These are phyloP conservation scores for Macroramphosus scolopax DNA, from an alignment of 2,797 vertebrate species.

Conservation along the genomic window DNA sequence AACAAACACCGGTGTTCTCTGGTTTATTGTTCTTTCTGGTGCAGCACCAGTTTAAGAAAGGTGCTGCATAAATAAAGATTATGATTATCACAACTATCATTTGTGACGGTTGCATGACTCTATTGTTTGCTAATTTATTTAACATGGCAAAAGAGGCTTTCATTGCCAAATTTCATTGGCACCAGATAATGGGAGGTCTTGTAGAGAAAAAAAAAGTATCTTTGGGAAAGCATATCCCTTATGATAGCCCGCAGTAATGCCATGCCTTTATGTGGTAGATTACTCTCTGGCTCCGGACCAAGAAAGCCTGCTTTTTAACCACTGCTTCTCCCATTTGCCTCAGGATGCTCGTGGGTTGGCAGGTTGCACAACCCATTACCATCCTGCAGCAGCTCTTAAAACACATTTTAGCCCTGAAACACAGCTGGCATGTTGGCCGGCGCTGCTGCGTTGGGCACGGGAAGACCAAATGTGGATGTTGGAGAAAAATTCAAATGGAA, in stretches of 20 bases:
- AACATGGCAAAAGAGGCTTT: slow-evolving; percentile 58
- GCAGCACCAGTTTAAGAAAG: too few species aligned
- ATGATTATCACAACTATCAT: background rate
- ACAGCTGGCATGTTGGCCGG: slow-evolving; percentile 80
- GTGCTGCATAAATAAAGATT: background rate
- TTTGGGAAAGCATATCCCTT: slow-evolving; percentile 65
- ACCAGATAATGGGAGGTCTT: slow-evolving; percentile 59
- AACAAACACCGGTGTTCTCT: too few species aligned
- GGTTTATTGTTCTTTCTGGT: too few species aligned
- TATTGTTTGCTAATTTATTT: slow-evolving; percentile 71
- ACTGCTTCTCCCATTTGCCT: slow-evolving; percentile 81
- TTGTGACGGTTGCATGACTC: slow-evolving; percentile 26
- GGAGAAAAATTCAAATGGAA: slow-evolving; percentile 62
- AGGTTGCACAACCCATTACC: slow-evolving; percentile 77
- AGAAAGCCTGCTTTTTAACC: slow-evolving; percentile 81
- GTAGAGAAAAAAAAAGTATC: slow-evolving; percentile 42
- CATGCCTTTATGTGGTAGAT: slow-evolving; percentile 74
- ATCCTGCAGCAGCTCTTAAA: slow-evolving; percentile 81
- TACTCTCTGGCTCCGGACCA: slow-evolving; percentile 76
- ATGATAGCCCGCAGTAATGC: slow-evolving; percentile 66
- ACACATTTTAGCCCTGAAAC: slow-evolving; percentile 78
- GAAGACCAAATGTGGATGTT: slow-evolving; percentile 54
- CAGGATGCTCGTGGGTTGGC: slow-evolving; percentile 75
- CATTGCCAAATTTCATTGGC: slow-evolving; percentile 67
- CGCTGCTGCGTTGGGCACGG: slow-evolving; percentile 48